phyloP scores from a whole-genome alignment of 2,888 invertebrate species.

The Nineta flava region DNA sequence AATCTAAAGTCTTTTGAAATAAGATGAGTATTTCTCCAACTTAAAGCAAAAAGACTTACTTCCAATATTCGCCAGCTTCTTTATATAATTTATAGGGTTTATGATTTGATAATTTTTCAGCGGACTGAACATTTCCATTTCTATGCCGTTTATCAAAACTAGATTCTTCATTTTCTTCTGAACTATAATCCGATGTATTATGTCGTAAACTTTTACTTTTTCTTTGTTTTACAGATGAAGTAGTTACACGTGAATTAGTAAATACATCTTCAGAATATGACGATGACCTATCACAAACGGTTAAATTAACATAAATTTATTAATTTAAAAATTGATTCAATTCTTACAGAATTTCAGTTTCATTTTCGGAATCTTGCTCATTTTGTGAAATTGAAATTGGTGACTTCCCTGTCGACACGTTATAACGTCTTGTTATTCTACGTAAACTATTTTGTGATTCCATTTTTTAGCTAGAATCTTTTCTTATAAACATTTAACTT shows the following conservation, averaged over 20 bases:
- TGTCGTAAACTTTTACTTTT: constrained; percentile 10
- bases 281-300: background rate
- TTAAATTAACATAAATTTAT: background rate
- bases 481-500: too few relatives aligned
- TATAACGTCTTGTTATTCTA: too few relatives aligned
- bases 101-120: constrained; percentile 25
- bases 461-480: too few relatives aligned
- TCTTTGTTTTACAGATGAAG: background rate
- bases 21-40: too few relatives aligned
- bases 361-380: too few relatives aligned
- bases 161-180: constrained; percentile 37
- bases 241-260: background rate
- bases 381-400: too few relatives aligned
- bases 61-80: constrained; percentile 70
- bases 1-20: too few relatives aligned
- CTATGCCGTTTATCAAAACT: constrained; percentile 34
- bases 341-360: too few relatives aligned
- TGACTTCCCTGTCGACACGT: too few relatives aligned
- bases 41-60: constrained; percentile 38
- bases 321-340: too few relatives aligned
- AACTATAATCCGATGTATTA: constrained; percentile 48
- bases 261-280: background rate
- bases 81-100: constrained; percentile 59
- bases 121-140: constrained; percentile 30
- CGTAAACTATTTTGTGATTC: too few relatives aligned